Evolutionary conservation across 2,113 vertebrate species (phyloP), one percentile per base, ranked within the genome.

Genomic region (Microcebus ravelobensis): DNA sequence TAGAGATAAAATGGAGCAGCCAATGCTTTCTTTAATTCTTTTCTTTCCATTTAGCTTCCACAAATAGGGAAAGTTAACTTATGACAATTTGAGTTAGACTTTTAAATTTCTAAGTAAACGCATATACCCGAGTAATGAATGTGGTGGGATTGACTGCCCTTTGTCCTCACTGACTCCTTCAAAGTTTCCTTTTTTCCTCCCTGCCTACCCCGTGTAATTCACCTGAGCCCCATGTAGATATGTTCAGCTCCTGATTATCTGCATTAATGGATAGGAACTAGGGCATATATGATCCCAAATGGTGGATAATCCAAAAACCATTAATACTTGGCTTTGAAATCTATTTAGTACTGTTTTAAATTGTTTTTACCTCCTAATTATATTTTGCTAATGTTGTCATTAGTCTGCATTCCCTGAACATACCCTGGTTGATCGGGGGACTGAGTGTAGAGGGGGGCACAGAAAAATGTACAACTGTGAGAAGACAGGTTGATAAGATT

Each of bases 321-420:
- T 96, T 96, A 96, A 90, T 96, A 92, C 74, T 87, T 96, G 81
- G 84, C 91, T 97, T 96, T 95, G 76, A 73, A 95, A 52, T 95
- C 63, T 92, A 81, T 80, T 96, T 94, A 90, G 85, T 94, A 90
- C 74, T 94, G 55, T 63, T 95, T 96, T 83, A 74, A 90, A 92
- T 96, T 95, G 90, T 94, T 90, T 93, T 80, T 94, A 94, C 91
- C 90, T 87, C 57, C 81, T 95, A 96, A 95, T 94, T 94, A 55
- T 94, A 90, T 84, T 90, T 82, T 87, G 84, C 93, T 91, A 93
- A 96, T 95, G 87, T 95, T 89, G 73, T 76, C 87, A 91, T 91
- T 93, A 91, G 61, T 93, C 93, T 83, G n/a, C 80, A 29, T 95
- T 94, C 95, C 88, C 93, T 90, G 21, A 94, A 42, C 80, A 95